Evolutionary conservation across 2,113 vertebrate species (phyloP), one percentile per base, ranked within the genome.

Genomic region (Colinus virginianus): DNA sequence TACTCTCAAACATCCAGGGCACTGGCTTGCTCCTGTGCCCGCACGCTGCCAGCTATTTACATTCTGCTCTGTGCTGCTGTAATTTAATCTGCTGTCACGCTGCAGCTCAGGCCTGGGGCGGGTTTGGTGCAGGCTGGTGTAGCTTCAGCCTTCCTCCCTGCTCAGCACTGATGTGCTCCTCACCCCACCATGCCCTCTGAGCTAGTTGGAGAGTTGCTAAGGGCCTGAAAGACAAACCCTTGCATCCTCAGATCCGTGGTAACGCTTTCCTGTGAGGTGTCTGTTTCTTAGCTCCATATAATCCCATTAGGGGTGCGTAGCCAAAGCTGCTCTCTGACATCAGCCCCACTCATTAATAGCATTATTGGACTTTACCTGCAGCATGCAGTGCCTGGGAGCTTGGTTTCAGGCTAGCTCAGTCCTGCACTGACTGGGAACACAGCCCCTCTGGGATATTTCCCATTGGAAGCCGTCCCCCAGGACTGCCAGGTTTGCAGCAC

Each of bases 41-140:
- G 16, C 34, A 40, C 49, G 70, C 94, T 68, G 64, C 84, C 92
- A 32, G 66, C 51, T 93, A 94, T 94, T 96, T 94, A 70, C 62
- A 91, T 97, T 96, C 95, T 95, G 82, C 94, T 97, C 90, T 8
- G 96, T 97, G 94, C 90, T 32, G 90, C 95, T 84, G 93, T 97
- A 94, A 97, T 97, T 97, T 96, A 96, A 97, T 97, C 96, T 96
- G 94, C 94, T 61, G n/a, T 97, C 95, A 94, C 49, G 11, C 79
- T 85, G 95, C 95, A 95, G 95, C 93, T 78, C 72, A 10, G 87
- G 77, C 83, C 78, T 6, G 16, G 36, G 86, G 20, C 51, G 51
- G 63, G 79, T 95, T 96, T 9, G 0, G 20, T 42, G 83, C 69
- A 75, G 82, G 84, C 25, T 38, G 74, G 49, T 63, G 17, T 1